Percentiles rank a stretch among this genome's conserved stretches.
These are phyloP conservation scores for Penaeus chinensis DNA, from an alignment of 1,140 invertebrate genomes.

Conservation along the genomic window DNA sequence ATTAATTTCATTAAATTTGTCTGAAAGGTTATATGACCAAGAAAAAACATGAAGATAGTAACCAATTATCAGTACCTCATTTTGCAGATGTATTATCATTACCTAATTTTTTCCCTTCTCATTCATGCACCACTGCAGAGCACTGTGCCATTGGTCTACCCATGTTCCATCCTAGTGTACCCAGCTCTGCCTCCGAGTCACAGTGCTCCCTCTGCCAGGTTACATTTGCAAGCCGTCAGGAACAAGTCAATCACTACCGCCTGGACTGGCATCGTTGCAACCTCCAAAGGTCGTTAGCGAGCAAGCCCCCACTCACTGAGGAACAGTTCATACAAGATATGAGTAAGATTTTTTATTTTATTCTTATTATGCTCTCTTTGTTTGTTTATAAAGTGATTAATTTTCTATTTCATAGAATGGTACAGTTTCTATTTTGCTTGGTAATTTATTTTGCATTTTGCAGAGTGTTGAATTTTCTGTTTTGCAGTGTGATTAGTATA, in stretches of 20 bases:
- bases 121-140: not conserved
- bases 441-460: no score
- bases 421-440: no score
- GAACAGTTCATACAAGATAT: conserved; percentile 70
- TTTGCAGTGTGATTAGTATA: no score
- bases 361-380: not conserved
- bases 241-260: conserved; percentile 67
- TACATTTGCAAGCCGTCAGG: conserved; percentile 29
- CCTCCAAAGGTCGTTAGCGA: conserved; percentile 75
- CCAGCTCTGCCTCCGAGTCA: not conserved
- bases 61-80: no score
- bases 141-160: conserved; percentile 39
- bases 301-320: conserved; percentile 72
- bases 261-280: conserved; percentile 74
- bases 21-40: no score
- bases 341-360: conserved; percentile 5
- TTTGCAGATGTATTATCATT: no score
- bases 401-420: no score
- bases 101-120: no score
- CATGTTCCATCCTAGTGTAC: conserved; percentile 8
- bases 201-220: conserved; percentile 43
- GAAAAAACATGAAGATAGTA: no score
- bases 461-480: no score
- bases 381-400: not conserved
- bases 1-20: no score